Evolutionary conservation across 2,888 invertebrate genomes (phyloP).

Genomic region (Diloba caeruleocephala): DNA sequence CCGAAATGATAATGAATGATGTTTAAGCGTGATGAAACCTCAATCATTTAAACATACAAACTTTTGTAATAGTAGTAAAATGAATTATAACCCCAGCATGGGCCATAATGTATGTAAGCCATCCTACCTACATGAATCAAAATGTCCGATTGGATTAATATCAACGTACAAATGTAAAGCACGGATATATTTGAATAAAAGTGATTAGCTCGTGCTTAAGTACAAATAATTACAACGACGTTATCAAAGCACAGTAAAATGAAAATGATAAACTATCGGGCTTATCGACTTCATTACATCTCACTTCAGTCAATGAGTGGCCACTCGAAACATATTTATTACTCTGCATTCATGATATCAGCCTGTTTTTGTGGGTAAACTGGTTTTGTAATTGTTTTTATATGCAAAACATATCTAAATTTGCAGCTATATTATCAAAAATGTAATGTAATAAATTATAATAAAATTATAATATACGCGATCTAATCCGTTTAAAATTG

Average conservation of each 20-base stretch:
- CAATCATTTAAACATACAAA: too few relatives aligned
- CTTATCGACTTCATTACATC: constrained; percentile 46
- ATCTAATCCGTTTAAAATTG: too few relatives aligned
- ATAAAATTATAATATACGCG: too few relatives aligned
- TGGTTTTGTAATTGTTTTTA: not conserved
- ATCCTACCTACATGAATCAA: too few relatives aligned
- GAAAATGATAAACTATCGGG: constrained; percentile 40
- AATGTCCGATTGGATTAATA: not conserved
- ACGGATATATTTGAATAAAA: constrained; percentile 13
- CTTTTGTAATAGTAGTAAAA: too few relatives aligned
- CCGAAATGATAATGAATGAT: too few relatives aligned
- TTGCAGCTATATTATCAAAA: too few relatives aligned
- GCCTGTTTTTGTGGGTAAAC: constrained; percentile 24
- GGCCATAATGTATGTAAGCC: too few relatives aligned
- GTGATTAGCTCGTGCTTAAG: constrained; percentile 9
- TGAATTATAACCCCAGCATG: too few relatives aligned
- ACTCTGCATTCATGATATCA: constrained; percentile 37
- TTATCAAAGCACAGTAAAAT: constrained; percentile 42
- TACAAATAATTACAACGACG: constrained; percentile 28
- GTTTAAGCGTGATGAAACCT: too few relatives aligned
- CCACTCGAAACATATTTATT: constrained; percentile 47
- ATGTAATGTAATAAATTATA: too few relatives aligned
- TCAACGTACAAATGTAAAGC: not conserved
- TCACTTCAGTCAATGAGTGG: constrained; percentile 38
- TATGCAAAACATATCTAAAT: too few relatives aligned